These are phyloP conservation scores for Ericerus pela DNA, from an alignment of 1,140 invertebrate species.

Conservation along the genomic window DNA sequence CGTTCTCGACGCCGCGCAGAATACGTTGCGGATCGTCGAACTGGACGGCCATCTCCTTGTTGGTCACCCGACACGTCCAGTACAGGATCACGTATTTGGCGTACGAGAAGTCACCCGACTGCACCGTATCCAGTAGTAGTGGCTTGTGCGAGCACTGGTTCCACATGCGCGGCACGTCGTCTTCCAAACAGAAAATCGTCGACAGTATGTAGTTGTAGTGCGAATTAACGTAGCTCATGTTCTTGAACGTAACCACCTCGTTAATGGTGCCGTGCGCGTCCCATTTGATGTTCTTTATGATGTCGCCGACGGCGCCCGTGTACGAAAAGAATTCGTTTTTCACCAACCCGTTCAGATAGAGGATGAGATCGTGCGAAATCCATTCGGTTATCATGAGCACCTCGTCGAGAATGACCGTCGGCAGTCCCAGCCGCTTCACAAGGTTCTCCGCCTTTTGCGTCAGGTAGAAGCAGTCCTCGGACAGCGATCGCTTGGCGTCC, in stretches of 20 bases:
- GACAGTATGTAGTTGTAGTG: background rate
- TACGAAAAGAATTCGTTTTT: background rate
- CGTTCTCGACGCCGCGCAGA: background rate
- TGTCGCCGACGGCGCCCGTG: background rate
- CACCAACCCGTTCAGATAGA: background rate
- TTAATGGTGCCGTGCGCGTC: background rate
- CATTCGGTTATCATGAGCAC: background rate
- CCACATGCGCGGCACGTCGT: background rate
- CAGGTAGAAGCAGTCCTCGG: background rate
- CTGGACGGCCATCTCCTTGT: background rate
- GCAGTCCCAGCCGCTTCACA: background rate
- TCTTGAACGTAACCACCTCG: background rate
- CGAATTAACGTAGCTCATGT: background rate
- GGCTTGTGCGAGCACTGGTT: background rate
- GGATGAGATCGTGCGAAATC: background rate
- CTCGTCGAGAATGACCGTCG: background rate
- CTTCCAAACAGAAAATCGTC: background rate
- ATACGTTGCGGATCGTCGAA: background rate
- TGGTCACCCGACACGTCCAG: background rate
- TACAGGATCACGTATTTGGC: background rate
- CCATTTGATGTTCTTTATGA: constrained; percentile 1
- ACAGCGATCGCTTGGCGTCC: background rate
- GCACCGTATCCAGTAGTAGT: background rate
- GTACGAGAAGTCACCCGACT: background rate
- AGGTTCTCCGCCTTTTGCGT: background rate